These are phyloP conservation scores for Struthio camelus DNA, from an alignment of 2,113 vertebrate genomes.

Conservation along the genomic window DNA sequence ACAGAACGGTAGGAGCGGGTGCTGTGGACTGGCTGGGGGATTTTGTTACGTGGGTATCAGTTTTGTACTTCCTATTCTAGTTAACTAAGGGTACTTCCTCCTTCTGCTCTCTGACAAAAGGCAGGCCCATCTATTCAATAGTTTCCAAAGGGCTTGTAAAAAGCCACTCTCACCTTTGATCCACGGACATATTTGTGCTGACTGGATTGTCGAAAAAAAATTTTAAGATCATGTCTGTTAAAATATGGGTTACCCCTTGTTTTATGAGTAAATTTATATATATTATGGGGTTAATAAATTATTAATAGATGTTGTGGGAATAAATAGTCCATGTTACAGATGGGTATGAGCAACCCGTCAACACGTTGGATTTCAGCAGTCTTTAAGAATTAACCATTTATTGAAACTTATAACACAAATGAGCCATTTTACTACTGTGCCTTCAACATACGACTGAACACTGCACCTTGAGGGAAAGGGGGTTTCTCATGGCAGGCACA, in stretches of 20 bases:
- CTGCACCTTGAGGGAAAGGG: not conserved
- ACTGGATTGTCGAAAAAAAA: not conserved
- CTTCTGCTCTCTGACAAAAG: not conserved
- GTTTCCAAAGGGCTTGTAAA: conserved; percentile 3
- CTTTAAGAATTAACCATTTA: conserved; percentile 2
- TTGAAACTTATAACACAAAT: not conserved
- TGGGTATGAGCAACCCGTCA: conserved; percentile 22
- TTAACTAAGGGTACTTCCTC: not conserved
- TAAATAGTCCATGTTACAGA: not conserved
- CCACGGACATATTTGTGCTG: conserved; percentile 19
- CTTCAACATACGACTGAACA: not conserved
- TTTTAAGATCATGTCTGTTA: conserved; percentile 2
- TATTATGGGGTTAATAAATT: conserved; percentile 20
- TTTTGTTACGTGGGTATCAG: not conserved
- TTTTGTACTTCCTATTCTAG: not conserved
- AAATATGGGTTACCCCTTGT: not conserved
- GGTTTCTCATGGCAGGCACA: not conserved
- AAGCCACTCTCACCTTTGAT: not conserved
- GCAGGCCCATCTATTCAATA: not conserved
- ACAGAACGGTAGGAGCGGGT: not conserved
- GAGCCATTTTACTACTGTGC: not conserved
- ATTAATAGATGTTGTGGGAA: not conserved
- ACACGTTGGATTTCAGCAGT: conserved; percentile 11
- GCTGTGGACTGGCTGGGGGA: not conserved
- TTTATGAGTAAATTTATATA: not conserved